A percentile compares a stretch with the other conserved stretches of the same genome.
phyloP scores from a whole-genome alignment of 2,888 invertebrate genomes.

The Hipparchia sbordonii region DNA sequence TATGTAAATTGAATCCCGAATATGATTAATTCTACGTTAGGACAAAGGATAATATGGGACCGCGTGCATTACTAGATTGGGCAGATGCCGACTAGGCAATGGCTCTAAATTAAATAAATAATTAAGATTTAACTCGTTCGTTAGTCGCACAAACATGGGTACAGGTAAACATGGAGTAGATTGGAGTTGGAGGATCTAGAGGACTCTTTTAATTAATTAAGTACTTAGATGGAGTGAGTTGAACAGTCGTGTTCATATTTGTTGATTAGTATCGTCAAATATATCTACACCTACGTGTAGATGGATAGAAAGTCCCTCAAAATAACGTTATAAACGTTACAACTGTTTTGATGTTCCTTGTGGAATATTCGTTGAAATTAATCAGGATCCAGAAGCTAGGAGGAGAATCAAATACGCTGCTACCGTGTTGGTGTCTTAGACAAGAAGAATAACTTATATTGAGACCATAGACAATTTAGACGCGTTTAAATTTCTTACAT shows the following conservation, averaged over 20 bases:
- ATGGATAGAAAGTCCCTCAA: not conserved
- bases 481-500: too few relatives aligned
- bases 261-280: conserved; percentile 54
- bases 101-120: conserved; percentile 52
- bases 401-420: too few relatives aligned
- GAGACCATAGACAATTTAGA: too few relatives aligned
- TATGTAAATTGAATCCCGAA: conserved; percentile 68
- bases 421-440: too few relatives aligned
- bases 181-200: conserved; percentile 53
- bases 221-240: conserved; percentile 60
- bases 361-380: too few relatives aligned
- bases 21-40: conserved; percentile 62
- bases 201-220: conserved; percentile 79
- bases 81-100: conserved; percentile 37
- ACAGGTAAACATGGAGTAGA: conserved; percentile 65
- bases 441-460: too few relatives aligned
- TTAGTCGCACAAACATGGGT: conserved; percentile 69
- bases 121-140: conserved; percentile 66
- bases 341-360: too few relatives aligned
- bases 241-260: conserved; percentile 57
- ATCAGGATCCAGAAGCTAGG: too few relatives aligned
- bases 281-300: not conserved
- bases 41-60: conserved; percentile 52
- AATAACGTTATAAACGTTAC: not conserved
- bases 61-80: conserved; percentile 56